Percentiles rank a stretch among this genome's conserved stretches.
Evolutionary conservation across 2,888 invertebrate genomes (phyloP).

Genomic region (Argynnis bischoffii): DNA sequence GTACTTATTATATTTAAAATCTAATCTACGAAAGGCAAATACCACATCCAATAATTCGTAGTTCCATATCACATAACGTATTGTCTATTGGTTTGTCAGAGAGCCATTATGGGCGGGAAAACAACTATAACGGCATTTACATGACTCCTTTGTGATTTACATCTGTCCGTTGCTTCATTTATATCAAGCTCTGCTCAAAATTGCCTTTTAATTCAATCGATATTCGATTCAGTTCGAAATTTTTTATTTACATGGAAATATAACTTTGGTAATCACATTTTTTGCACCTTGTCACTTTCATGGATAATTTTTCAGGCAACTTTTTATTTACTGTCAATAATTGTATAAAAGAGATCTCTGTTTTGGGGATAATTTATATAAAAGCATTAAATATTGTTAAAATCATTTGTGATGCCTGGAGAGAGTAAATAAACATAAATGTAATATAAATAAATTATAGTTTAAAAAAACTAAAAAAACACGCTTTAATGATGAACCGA

Average conservation of each 20-base stretch:
- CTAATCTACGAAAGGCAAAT: background rate
- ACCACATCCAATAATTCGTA: slow-evolving; percentile 15
- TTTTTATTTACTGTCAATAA: background rate
- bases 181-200: slow-evolving; percentile 46
- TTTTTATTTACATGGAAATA: slow-evolving; percentile 18
- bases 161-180: slow-evolving; percentile 47
- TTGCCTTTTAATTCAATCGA: slow-evolving; percentile 57
- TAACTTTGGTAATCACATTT: background rate
- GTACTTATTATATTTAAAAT: background rate
- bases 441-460: too few relatives aligned
- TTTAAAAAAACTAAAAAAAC: too few relatives aligned
- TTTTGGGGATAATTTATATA: too few relatives aligned
- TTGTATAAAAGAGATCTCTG: background rate
- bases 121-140: slow-evolving; percentile 66
- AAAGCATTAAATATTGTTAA: too few relatives aligned
- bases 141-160: slow-evolving; percentile 67
- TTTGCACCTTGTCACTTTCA: background rate
- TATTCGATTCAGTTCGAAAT: slow-evolving; percentile 37
- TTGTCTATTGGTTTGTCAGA: slow-evolving; percentile 49
- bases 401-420: too few relatives aligned
- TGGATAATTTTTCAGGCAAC: background rate
- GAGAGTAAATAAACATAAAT: too few relatives aligned
- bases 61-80: slow-evolving; percentile 34
- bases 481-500: too few relatives aligned
- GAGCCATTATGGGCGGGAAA: slow-evolving; percentile 54